Evolutionary conservation across 2,888 invertebrate species (phyloP), one percentile per base, ranked within the genome.

Genomic region (Dolichopus griseipennis): DNA sequence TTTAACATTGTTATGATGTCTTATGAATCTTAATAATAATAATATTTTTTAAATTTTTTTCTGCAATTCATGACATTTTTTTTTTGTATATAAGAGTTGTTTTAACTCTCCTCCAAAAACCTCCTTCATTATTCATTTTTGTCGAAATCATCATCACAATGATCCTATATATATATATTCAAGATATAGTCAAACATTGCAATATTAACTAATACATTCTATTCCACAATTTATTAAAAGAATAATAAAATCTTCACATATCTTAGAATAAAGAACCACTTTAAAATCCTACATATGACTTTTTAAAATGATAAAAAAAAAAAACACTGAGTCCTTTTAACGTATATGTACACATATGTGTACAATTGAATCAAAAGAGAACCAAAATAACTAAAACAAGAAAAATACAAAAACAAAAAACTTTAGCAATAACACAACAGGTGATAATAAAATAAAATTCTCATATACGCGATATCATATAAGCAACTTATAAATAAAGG

Each of bases 371-470:
- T 37, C 12, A 37, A 37, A 37, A 12, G 8, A 37, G 12, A 37
- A 37, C 37, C 37, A 37, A 7, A 37, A 27, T 4, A n/a, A n/a
- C n/a, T n/a, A n/a, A n/a, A n/a, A n/a, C n/a, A n/a, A n/a, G n/a
- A n/a, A n/a, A n/a, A n/a, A n/a, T n/a, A n/a, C n/a, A 27, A 5
- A 27, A 27, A 27, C 2, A 18, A 52, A 52, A 52, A 18, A 52
- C 52, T 52, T 52, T 18, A 18, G 52, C 63, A 63, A 63, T 27
- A 63, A 63, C 15, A 63, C 70, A 73, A 74, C 74, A 74, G 74
- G 74, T 74, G 74, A 73, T 73, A 71, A 68, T 72, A 72, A 70
- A 71, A 68, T 27, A 27, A 41, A 7, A 52, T 52, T 52, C 52
- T 52, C 52, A 52, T 52, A n/a, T 12, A n/a, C 52, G n/a, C n/a